Evolutionary conservation across 2,888 invertebrate species (phyloP), one percentile per base, ranked within the genome.

Genomic region (Magallana nippona): DNA sequence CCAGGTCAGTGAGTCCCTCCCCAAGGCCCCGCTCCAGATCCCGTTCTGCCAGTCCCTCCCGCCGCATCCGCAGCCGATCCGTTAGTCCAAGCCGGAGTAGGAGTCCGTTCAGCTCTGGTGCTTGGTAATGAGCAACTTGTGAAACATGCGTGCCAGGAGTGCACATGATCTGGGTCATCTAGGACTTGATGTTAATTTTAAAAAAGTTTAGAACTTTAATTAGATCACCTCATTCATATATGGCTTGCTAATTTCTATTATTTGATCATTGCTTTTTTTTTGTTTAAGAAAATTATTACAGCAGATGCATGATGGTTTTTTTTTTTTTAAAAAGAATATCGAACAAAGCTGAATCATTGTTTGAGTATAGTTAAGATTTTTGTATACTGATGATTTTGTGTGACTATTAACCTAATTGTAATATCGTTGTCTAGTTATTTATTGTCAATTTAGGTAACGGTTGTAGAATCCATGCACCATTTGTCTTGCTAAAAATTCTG

Each of bases 41-140:
- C 79, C 90, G 92, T 3, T 89, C 93, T 77, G 71, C 90, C 71
- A 92, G 92, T 86, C 93, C 93, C 55, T 79, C 87, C 32, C 89
- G 91, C 57, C 79, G 88, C 57, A 86, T 90, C 22, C 92, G 93
- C 82, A 92, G 92, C 86, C 88, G 93, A 55, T 93, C 94, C 60
- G 90, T 92, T 58, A 93, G 93, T 84, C 94, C 85, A 58, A 81
- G 87, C 55, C 81, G 87, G 79, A 85, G 80, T 58, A 62, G 83
- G 56, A 84, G 85, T 78, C 83, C 85, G n/a, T 87, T 82, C 27
- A 85, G 82, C 78, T 58, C 85, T 84, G 87, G 87, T 87, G 82
- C 71, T 83, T 87, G 84, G 83, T 86, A 84, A 79, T 15, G 15
- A 13, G 71, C 71, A 71, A 13, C 2, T 22, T 17, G 17, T 71